Base-by-base conservation (phyloP, 2,113 vertebrate species). In the Pungitius pungitius region DNA sequence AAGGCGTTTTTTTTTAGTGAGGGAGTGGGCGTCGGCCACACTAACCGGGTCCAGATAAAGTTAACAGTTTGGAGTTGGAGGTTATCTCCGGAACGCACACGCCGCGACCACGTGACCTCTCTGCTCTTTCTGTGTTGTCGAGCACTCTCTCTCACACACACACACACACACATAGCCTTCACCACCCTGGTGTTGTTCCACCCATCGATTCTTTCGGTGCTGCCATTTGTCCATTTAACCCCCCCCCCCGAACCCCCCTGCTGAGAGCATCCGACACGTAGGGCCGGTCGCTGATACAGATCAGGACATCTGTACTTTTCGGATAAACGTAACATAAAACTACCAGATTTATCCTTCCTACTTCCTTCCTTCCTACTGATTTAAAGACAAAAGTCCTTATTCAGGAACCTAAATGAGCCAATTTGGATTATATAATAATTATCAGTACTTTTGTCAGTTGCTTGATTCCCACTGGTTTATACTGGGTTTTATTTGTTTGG, bases 61-160 rank as follows among this genome's bases (percentile, higher is more conserved):
- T 35, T 35, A 35, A 4, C 1, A 72, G 62, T 47, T 70, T 77
- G 45, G 67, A 80, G 60, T 37, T 59, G 84, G 81, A 84, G 77
- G 78, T 87, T 93, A 92, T 93, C 92, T 91, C 24, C 64, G 0
- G 14, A 22, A 57, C 51, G 68, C 89, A 89, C 70, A 43, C 64
- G 43, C 63, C 0, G 1, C 5, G 5, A 70, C 67, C 55, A 64
- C 62, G 68, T 60, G 67, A 78, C 70, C 69, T 54, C 15, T 6
- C 52, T 58, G 43, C 51, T 18, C 45, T 55, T 27, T 73, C 52
- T 20, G 27, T 13, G 20, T 43, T 54, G 68, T 0, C 6, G n/a
- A 61, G 49, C 35, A 24, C n/a, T 35, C 56, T 17, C 17, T 8
- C 35, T 15, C 33, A 39, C n/a, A 35, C 56, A 30, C 17, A 15